Evolutionary conservation across 2,113 vertebrate genomes (phyloP), one percentile per base, ranked within the genome.

Genomic region (Seriola dumerili): DNA sequence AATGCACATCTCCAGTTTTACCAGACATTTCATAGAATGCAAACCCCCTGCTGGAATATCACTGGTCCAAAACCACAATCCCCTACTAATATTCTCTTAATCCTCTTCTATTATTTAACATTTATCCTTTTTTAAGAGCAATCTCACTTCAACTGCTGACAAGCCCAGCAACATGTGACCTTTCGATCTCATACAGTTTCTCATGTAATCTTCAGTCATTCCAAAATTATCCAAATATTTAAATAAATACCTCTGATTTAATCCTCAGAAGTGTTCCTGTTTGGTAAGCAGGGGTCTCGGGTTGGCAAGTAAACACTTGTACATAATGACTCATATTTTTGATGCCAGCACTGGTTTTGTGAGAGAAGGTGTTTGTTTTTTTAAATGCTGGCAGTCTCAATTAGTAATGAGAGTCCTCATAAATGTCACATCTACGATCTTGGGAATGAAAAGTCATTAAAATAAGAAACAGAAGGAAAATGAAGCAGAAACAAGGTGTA

Each of bases 311-410:
- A 79, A 90, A 86, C 76, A 85, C 64, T 84, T 84, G 72, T 81
- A 57, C 72, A 82, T 75, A 84, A 83, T 93, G 92, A 92, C 55
- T 88, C 87, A 93, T 69, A 80, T 77, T 75, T 79, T 84, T 81
- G 54, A 76, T 83, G 78, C 55, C 65, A 72, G 81, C 73, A 32
- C 42, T 79, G 14, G n/a, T 80, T 83, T 71, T 74, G 46, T 64
- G 23, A 72, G 64, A 17, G 48, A 63, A 44, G 57, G 72, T 72
- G 77, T 25, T 2, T 5, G 10, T 48, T 54, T 83, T 59, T 66
- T 61, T 48, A 65, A 75, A 74, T 80, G 76, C 54, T 86, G 71
- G 29, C 81, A 78, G 52, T 54, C 58, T 85, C 64, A 77, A 59
- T 88, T 80, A 81, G 48, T 68, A 72, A 67, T 59, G 58, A 78